These are phyloP conservation scores for Campaea margaritaria DNA, from an alignment of 2,888 invertebrate species.

Conservation along the genomic window DNA sequence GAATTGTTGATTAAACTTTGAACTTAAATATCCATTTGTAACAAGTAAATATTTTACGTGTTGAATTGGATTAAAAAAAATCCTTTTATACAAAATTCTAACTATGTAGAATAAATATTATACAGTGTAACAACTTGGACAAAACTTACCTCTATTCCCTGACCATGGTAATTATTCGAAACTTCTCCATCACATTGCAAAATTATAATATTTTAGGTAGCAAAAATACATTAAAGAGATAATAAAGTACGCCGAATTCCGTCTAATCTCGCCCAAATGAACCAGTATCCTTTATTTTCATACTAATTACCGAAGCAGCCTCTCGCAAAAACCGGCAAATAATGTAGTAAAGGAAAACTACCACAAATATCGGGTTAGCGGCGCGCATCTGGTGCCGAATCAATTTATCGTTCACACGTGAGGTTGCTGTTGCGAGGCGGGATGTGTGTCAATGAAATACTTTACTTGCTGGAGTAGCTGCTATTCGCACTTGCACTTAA, in stretches of 20 bases:
- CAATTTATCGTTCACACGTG: slow-evolving; percentile 65
- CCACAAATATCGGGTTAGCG: slow-evolving; percentile 54
- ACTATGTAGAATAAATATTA: too few relatives aligned
- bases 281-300: slow-evolving; percentile 11
- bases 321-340: slow-evolving; percentile 37
- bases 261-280: not conserved
- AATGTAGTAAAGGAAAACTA: slow-evolving; percentile 51
- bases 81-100: too few relatives aligned
- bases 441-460: slow-evolving; percentile 37
- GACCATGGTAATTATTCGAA: too few relatives aligned
- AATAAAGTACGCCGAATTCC: not conserved
- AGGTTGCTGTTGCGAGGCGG: slow-evolving; percentile 36
- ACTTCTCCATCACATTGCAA: too few relatives aligned
- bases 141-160: too few relatives aligned
- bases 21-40: not conserved
- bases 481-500: not conserved
- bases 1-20: not conserved
- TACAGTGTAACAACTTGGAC: too few relatives aligned
- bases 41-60: too few relatives aligned
- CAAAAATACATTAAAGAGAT: too few relatives aligned
- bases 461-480: not conserved
- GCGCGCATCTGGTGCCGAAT: slow-evolving; percentile 62
- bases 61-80: too few relatives aligned
- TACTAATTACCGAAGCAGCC: slow-evolving; percentile 15
- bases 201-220: too few relatives aligned